Conservation (phyloP, 2,113 vertebrate genomes). For the Bubalus kerabau region DNA sequence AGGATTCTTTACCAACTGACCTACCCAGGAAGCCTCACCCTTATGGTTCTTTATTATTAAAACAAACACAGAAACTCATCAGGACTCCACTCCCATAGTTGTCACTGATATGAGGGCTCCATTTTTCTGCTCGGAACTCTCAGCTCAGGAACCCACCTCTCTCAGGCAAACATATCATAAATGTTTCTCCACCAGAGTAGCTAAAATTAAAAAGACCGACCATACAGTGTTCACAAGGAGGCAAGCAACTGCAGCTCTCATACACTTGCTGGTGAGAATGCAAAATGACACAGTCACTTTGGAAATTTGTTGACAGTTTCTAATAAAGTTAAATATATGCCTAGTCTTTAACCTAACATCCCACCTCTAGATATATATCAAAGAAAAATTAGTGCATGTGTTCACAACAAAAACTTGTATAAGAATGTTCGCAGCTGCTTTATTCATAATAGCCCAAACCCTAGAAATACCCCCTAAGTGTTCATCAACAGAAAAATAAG, state of each 20-base stretch:
- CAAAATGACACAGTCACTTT: background rate
- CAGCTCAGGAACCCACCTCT: background rate
- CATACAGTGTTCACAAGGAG: background rate
- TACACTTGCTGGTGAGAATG: background rate
- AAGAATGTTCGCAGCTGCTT: background rate
- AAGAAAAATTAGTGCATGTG: background rate
- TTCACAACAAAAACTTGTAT: background rate
- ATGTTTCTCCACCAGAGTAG: background rate
- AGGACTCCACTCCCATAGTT: background rate
- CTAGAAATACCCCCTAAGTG: background rate
- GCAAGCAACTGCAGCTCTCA: background rate
- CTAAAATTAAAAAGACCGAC: background rate
- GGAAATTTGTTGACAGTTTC: background rate
- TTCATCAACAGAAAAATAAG: background rate
- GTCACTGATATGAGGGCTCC: background rate
- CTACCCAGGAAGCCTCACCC: background rate
- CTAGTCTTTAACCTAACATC: background rate
- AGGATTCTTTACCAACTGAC: background rate
- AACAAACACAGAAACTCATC: background rate
- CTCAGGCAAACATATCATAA: background rate
- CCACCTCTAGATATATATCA: background rate
- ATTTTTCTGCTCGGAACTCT: background rate
- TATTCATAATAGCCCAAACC: background rate
- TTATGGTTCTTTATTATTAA: background rate
- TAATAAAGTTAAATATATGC: background rate